Base-by-base conservation (phyloP, 2,113 vertebrate genomes). In the Aspiorhynchus laticeps region DNA sequence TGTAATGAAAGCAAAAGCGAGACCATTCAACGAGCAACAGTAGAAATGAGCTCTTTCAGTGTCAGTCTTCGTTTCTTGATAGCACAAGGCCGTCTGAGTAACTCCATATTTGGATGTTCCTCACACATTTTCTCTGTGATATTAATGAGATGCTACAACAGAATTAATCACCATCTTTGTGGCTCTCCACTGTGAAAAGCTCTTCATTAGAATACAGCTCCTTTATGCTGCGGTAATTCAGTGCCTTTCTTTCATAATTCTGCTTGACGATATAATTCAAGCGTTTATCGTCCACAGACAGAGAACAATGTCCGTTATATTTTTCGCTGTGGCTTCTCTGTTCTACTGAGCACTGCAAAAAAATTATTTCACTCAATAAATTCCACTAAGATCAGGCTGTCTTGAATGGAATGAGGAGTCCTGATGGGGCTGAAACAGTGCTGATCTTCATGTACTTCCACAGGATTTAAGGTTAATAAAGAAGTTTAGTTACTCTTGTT, bases 71-170 rank as follows among this genome's bases (percentile, higher is more conserved):
- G 4, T 48, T 31, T 48, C 7, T 15, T 78, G 76, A 53, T 53
- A 78, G 48, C 43, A 53, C 14, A 51, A 7, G 15, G 1, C 41
- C 10, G 63, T 33, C 63, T 48, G 2, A 31, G 80, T 48, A 83
- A 51, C 7, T 53, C 76, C 28, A 12, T 33, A 19, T 51, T 51
- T 48, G 80, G 28, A 51, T 48, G 43, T 24, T 67, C 43, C 19
- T 31, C 61, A 46, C 63, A 83, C 80, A 71, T 69, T 83, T n/a
- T 33, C 41, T 24, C 26, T 71, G 26, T 36, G 61, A 83, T 71
- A 83, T 71, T 83, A 83, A 83, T 82, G 80, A 82, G 80, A 67
- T 51, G 63, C 80, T 78, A 69, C 41, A 48, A 24, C 80, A 53
- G 43, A 48, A 71, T 51, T 51, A 83, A 71, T 69, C 28, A 36